Base-by-base conservation (phyloP, 2,113 vertebrate species). In the Noctilio leporinus region DNA sequence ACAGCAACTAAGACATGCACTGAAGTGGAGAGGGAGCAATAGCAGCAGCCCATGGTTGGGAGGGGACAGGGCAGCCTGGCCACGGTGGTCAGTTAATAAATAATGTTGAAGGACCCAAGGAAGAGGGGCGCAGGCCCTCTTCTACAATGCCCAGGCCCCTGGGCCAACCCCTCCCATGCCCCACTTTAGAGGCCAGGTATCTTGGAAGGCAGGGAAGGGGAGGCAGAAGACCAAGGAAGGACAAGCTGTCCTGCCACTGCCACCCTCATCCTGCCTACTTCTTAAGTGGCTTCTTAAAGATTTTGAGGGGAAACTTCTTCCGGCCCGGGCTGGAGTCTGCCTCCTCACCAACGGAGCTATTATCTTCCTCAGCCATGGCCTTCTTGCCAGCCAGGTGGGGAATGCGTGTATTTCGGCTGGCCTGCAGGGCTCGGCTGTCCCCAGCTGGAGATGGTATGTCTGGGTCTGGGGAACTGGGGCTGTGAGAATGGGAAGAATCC, bases 301-400 rank as follows among this genome's bases (percentile, higher is more conserved):
- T 99, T 99, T 99, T 99, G 96, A 99, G 99, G 96, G 99, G 99
- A 98, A 99, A 99, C 98, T 99, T 99, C 98, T 99, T 99, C 98
- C 99, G 99, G 98, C 98, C 99, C 95, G 98, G 98, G 91, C 98
- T 97, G 24, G 98, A 99, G 97, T 99, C 99, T 47, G 99, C 99
- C 96, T 99, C 99, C 95, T 99, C 99, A 0, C 99, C 99, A 0
- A 99, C 99, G 82, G 99, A 99, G 96, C 98, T 98, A 83, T 99
- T 99, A 99, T 99, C 99, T 95, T 99, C 99, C 96, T 99, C 99
- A 95, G 98, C 98, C 75, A 93, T 94, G 33, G 98, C 99, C 98
- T 99, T 99, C 99, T 99, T 99, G 94, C 98, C 97, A 17, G 99
- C 99, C 96, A 99, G 98, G 98, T 99, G 99, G 5, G 99, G 99